These are phyloP conservation scores for Dendrocincla fuliginosa DNA, from an alignment of 2,797 vertebrate species.

Conservation along the genomic window DNA sequence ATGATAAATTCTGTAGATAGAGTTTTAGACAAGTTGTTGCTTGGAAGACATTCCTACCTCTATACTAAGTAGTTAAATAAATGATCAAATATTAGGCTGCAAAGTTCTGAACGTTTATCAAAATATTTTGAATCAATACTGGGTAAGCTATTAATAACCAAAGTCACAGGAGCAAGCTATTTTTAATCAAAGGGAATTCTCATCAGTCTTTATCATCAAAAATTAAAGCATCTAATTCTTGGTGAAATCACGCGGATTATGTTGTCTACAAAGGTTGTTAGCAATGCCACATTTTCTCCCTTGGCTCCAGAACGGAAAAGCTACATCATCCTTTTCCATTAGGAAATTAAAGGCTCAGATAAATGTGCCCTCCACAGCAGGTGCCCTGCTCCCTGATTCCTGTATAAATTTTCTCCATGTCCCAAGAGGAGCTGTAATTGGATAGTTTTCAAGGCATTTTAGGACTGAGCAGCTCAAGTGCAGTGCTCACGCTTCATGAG, in stretches of 20 bases:
- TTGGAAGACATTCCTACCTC: slow-evolving; percentile 6
- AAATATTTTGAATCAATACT: background rate
- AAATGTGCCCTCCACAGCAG: background rate
- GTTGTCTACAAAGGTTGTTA: background rate
- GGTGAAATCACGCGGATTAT: background rate
- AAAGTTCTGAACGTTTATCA: background rate
- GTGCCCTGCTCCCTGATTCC: background rate
- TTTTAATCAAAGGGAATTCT: slow-evolving; percentile 16
- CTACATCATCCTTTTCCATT: background rate
- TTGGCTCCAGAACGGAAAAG: background rate
- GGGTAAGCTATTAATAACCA: slow-evolving; percentile 1
- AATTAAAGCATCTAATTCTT: background rate
- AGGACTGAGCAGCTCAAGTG: background rate
- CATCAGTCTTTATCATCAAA: background rate
- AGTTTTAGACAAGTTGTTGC: background rate
- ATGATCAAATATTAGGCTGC: background rate
- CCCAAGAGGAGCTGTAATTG: background rate
- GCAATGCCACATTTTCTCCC: background rate
- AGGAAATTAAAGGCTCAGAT: background rate
- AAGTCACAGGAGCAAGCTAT: background rate
- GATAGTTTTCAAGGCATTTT: background rate
- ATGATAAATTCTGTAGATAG: background rate
- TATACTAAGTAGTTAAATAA: slow-evolving; percentile 18
- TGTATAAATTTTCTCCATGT: background rate
- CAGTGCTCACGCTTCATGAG: background rate